Evolutionary conservation across 1,140 invertebrate genomes (phyloP).

Genomic region (silkworm (Bombyx mori)): ASM3026992v2 NC_085130.1:812501-813000

Average conservation of each 20-base stretch:
- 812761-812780: constrained; percentile 7
- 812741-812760: constrained; percentile 15
- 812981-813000: constrained; percentile 35
- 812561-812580: constrained; percentile 5
- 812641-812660: constrained; percentile 2
- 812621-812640: constrained; percentile 2
- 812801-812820: constrained; percentile 8
- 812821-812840: neutral
- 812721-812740: constrained; percentile 15
- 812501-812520: constrained; percentile 3
- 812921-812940: neutral
- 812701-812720: constrained; percentile 20
- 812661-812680: constrained; percentile 5
- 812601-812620: constrained; percentile 2
- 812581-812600: constrained; percentile 4
- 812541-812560: constrained; percentile 1
- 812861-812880: neutral
- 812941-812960: constrained; percentile 34
- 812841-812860: neutral
- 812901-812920: neutral
- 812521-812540: constrained; percentile 4
- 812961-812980: constrained; percentile 38
- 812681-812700: constrained; percentile 8
- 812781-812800: neutral
- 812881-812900: neutral